Evolutionary conservation across 2,113 vertebrate genomes (phyloP), one percentile per base, ranked within the genome.

Genomic region (Seriola quinqueradiata): DNA sequence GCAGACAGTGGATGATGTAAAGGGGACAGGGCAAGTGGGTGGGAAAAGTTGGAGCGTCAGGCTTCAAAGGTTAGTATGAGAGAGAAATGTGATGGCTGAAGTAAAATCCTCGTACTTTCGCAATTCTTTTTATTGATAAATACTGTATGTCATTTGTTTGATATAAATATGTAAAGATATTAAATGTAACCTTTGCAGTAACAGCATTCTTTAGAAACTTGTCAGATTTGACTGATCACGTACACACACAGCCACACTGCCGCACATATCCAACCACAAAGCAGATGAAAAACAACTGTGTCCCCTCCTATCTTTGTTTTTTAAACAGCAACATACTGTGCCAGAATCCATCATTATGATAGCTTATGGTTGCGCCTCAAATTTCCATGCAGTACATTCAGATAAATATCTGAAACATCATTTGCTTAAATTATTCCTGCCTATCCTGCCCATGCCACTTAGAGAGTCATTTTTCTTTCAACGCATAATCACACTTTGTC

Each of bases 211-310:
- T 76, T 64, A 79, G 64, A 74, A 54, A 40, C 28, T 9, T 66
- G 84, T 87, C 84, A 85, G 32, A 69, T 77, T 61, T 91, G 86
- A 92, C 73, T 71, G 83, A 88, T 84, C 3, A n/a, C n/a, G 75
- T 60, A 74, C 25, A 68, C 25, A 23, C 59, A 64, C 65, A 70
- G 65, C 65, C 60, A 69, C 69, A 50, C 34, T n/a, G 66, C 34
- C 4, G 14, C 74, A 55, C 68, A 77, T 21, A 44, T 16, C 25
- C 58, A 50, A 42, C 66, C 36, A 28, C 38, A 59, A 25, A 2
- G n/a, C 38, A 8, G 34, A 60, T 78, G 71, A 90, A 58, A 70
- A 81, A 75, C 28, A 67, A 78, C 46, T 55, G 50, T 60, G 8
- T 80, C 69, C 12, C 42, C 63, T 75, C 52, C 42, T 19, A 52